A percentile compares a stretch with the other conserved stretches of the same genome.
Evolutionary conservation across 1,140 invertebrate genomes (phyloP).

Genomic region (Probaryconus sp.): DNA sequence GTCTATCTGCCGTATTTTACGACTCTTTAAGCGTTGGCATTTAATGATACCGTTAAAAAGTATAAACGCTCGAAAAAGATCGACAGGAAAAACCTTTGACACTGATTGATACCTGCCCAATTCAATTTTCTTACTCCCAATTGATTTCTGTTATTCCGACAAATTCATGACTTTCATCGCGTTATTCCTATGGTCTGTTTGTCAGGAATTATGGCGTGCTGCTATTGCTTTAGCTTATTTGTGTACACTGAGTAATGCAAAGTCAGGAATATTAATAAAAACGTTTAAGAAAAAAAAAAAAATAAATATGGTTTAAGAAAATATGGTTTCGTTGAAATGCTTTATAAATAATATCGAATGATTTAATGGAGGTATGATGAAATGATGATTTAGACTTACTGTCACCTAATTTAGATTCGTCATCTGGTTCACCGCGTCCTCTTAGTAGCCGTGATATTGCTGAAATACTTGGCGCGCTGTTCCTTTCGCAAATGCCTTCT

Average conservation of each 20-base stretch:
- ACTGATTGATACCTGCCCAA: constrained; percentile 15
- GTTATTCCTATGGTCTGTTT: constrained; percentile 41
- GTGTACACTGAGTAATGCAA: too few relatives aligned
- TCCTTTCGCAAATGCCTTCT: constrained; percentile 89
- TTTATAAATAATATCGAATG: too few relatives aligned
- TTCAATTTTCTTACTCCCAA: too few relatives aligned
- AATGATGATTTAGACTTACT: constrained; percentile 55
- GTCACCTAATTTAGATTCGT: constrained; percentile 73
- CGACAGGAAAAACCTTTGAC: constrained; percentile 36
- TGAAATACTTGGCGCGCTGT: constrained; percentile 88
- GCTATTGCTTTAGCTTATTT: too few relatives aligned
- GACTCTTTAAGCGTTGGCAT: constrained; percentile 25
- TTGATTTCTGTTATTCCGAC: too few relatives aligned
- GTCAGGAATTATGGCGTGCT: too few relatives aligned
- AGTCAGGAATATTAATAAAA: too few relatives aligned
- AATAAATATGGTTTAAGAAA: too few relatives aligned
- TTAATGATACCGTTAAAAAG: constrained; percentile 28
- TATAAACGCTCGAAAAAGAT: too few relatives aligned
- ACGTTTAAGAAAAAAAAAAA: too few relatives aligned
- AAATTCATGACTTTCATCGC: constrained; percentile 6
- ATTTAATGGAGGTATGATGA: too few relatives aligned
- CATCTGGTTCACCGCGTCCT: constrained; percentile 84
- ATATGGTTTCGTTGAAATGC: too few relatives aligned
- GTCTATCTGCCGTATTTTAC: constrained; percentile 43
- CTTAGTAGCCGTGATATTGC: constrained; percentile 90